These are phyloP conservation scores for Clarias batrachus DNA, from an alignment of 2,113 vertebrate species.

Conservation along the genomic window DNA sequence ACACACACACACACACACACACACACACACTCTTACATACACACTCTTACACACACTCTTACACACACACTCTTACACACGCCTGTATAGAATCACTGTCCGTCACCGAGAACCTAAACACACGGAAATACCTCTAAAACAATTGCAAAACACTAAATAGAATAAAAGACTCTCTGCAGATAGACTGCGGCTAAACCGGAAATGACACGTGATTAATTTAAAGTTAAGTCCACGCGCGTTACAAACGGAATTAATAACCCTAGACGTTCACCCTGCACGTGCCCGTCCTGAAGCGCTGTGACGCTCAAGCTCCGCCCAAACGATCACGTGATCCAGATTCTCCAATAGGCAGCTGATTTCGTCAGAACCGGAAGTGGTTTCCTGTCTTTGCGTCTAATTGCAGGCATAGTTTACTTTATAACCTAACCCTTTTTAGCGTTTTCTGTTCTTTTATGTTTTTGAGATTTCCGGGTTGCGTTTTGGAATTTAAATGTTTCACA, in stretches of 20 bases:
- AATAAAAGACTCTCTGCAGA: not conserved
- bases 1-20: slow-evolving; percentile 21
- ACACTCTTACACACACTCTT: slow-evolving; percentile 68
- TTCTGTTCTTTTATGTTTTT: not conserved
- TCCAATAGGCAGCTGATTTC: not conserved
- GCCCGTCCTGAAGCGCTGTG: not conserved
- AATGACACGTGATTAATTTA: not conserved
- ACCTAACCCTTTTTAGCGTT: not conserved
- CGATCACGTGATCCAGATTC: not conserved
- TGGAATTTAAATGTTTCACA: not conserved
- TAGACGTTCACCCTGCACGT: not conserved
- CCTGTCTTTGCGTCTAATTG: not conserved
- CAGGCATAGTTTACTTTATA: not conserved
- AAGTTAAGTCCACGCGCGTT: not conserved
- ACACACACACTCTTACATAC: slow-evolving; percentile 47
- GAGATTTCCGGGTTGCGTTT: not conserved
- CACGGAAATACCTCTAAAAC: not conserved
- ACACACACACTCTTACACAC: not conserved
- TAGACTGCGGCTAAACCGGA: not conserved
- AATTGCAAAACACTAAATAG: not conserved
- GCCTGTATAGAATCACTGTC: not conserved
- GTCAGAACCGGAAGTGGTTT: not conserved
- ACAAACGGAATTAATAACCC: not conserved
- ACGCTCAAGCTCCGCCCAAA: not conserved
- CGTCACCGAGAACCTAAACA: not conserved